Evolutionary conservation across 2,888 invertebrate species (phyloP).

Genomic region (Rotaria socialis): DNA sequence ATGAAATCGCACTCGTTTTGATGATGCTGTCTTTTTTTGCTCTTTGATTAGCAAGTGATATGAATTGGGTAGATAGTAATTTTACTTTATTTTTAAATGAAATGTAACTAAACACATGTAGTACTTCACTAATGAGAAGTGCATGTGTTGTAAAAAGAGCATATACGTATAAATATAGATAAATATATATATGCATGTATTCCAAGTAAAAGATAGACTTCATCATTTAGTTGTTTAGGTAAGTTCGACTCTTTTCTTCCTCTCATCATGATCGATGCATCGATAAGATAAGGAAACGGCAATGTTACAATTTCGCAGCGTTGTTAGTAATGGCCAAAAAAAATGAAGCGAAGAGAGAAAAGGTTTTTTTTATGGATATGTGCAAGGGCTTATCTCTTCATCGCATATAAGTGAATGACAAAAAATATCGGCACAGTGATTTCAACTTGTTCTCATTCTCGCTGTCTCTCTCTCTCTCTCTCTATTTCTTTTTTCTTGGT

Average conservation of each 20-base stretch:
- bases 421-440: background rate
- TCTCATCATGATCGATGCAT: background rate
- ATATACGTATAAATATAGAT: background rate
- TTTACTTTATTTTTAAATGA: background rate
- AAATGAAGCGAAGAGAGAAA: background rate
- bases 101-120: background rate
- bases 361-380: conserved; percentile 29
- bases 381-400: background rate
- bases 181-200: background rate
- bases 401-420: background rate
- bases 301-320: background rate
- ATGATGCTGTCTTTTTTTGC: background rate
- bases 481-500: background rate
- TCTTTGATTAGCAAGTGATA: background rate
- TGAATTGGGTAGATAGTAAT: background rate
- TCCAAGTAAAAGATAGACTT: background rate
- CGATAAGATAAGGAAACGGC: conserved; percentile 5
- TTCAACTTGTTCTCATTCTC: background rate
- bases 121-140: background rate
- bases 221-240: background rate
- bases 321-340: background rate
- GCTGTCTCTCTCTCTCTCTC: background rate
- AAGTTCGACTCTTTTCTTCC: background rate
- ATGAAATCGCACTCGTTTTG: background rate
- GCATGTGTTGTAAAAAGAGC: background rate